Evolutionary conservation across 2,797 vertebrate genomes (phyloP), one percentile per base, ranked within the genome.

Genomic region (Silurus lanzhouensis): DNA sequence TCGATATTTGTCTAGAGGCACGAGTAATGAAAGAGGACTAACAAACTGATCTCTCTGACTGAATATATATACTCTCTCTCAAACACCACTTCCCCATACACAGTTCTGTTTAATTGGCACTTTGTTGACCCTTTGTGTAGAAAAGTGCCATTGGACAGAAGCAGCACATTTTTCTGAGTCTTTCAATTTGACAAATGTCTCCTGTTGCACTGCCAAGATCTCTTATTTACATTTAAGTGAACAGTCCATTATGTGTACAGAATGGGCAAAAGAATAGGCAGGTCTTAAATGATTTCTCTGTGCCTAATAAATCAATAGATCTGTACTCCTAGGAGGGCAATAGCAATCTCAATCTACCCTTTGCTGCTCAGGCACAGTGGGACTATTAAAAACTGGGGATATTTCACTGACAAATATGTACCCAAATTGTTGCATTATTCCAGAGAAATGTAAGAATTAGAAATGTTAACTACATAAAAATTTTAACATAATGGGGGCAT

Each of bases 221-320:
- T 83, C 17, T 84, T 88, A 90, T 90, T 90, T 90, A 86, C 85
- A 82, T 82, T 86, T 88, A 84, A 81, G 46, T 52, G 55, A 84
- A 44, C 48, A 68, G 61, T 86, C 86, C 80, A 88, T 92, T 89
- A 85, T 84, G 77, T 75, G 75, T 77, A 75, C 25, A 79, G 74
- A 89, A 89, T 77, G 60, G 82, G 85, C 58, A 81, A 61, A 82
- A 68, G 15, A 75, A 48, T 57, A 57, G 25, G 48, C 57, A 14
- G 67, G 38, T 12, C 81, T 81, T 87, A 89, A 91, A 90, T 87
- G 89, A 90, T 88, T 78, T 88, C 84, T 64, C 79, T 78, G 77
- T 38, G 31, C 78, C 86, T 87, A 87, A 89, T 90, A 90, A 90
- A 90, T 91, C 85, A 83, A 88, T 84, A 82, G 78, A 83, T 61